Conservation (phyloP, 2,888 invertebrate genomes). For the Drosophila barbarae region DNA sequence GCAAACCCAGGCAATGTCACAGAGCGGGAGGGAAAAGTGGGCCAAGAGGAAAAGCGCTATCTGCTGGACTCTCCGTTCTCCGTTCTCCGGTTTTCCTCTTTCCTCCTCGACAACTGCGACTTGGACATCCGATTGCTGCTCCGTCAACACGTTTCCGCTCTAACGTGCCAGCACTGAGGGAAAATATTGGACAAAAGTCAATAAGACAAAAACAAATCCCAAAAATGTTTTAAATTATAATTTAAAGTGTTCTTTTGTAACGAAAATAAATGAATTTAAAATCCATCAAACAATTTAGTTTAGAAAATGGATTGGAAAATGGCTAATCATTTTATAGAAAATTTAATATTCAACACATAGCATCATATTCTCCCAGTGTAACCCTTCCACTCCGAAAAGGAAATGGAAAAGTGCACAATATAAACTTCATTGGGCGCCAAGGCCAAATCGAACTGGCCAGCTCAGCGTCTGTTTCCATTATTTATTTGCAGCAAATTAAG, state of each 20-base stretch:
- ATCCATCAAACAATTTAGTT: background rate
- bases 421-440: slow-evolving; percentile 52
- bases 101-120: slow-evolving; percentile 10
- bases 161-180: slow-evolving; percentile 33
- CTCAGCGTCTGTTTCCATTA: slow-evolving; percentile 65
- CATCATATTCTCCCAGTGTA: slow-evolving; percentile 3
- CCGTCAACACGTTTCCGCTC: slow-evolving; percentile 48
- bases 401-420: slow-evolving; percentile 70
- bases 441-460: slow-evolving; percentile 60
- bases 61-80: slow-evolving; percentile 17
- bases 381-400: slow-evolving; percentile 26
- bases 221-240: too few species aligned
- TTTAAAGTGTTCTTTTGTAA: too few species aligned
- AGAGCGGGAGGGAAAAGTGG: slow-evolving; percentile 2
- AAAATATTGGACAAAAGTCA: background rate
- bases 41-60: slow-evolving; percentile 25
- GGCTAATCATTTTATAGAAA: background rate
- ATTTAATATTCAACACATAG: too few species aligned
- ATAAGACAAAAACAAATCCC: too few species aligned
- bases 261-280: too few species aligned
- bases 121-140: slow-evolving; percentile 33
- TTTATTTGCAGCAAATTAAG: slow-evolving; percentile 74
- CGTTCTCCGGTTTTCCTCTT: slow-evolving; percentile 15
- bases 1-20: slow-evolving; percentile 34
- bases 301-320: background rate